Conservation (phyloP, 2,113 vertebrate species). For the Macquaria ambigua region DNA sequence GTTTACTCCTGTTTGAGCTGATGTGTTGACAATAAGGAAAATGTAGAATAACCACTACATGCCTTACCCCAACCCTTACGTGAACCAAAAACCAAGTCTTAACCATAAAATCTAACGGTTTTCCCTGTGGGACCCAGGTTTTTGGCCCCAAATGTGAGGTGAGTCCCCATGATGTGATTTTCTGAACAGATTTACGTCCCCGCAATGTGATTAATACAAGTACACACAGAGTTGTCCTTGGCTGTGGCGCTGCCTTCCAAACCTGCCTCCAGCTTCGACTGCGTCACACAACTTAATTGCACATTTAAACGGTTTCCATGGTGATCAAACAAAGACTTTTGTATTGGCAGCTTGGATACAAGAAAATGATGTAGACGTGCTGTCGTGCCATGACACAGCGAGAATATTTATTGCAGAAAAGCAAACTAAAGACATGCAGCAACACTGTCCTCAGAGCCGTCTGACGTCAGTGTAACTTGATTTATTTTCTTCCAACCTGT, state of each 20-base stretch:
- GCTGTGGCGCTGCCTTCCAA: neutral
- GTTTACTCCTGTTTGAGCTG: slow-evolving; percentile 2
- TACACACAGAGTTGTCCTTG: slow-evolving; percentile 29
- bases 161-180: slow-evolving; percentile 6
- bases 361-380: slow-evolving; percentile 10
- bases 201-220: neutral
- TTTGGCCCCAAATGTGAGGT: neutral
- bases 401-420: slow-evolving; percentile 53
- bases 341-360: slow-evolving; percentile 13
- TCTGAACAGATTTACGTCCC: slow-evolving; percentile 18
- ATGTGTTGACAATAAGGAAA: slow-evolving; percentile 18
- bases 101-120: neutral
- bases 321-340: slow-evolving; percentile 35
- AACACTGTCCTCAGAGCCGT: slow-evolving; percentile 7
- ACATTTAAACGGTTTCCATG: slow-evolving; percentile 27
- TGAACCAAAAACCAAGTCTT: neutral
- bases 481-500: slow-evolving; percentile 50
- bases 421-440: slow-evolving; percentile 48
- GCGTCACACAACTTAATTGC: slow-evolving; percentile 9
- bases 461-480: slow-evolving; percentile 57
- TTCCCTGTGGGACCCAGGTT: neutral
- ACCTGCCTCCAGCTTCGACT: neutral
- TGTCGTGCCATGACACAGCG: neutral
- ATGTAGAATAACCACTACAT: neutral
- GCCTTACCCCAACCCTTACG: neutral